Evolutionary conservation across 2,113 vertebrate genomes (phyloP), one percentile per base, ranked within the genome.

Genomic region (Tautogolabrus adspersus): DNA sequence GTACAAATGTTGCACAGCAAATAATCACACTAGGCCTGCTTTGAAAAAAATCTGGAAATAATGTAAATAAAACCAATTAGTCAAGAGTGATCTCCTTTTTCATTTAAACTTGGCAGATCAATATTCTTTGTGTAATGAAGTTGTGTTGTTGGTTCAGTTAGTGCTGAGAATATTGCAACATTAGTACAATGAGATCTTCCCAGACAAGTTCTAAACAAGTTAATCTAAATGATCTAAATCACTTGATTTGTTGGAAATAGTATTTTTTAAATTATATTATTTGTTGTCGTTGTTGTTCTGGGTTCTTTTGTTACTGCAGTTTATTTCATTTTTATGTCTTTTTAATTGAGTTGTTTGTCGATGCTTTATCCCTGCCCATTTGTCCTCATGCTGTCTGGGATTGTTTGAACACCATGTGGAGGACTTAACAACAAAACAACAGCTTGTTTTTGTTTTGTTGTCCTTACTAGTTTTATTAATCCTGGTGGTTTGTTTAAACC

Each of bases 401-500:
- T 26, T 55, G 37, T 51, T 21, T 51, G 2, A 51, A 26, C 0
- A 8, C 3, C 6, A n/a, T 10, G 16, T 44, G 34, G 37, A n/a
- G 16, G 49, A 52, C 19, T 52, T 21, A 10, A 46, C 44, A 15
- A 46, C 12, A 46, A 46, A 46, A 46, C 4, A n/a, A 52, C 49
- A 49, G 47, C 18, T 16, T 58, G 22, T 34, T 3, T 16, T 16
- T 30, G 22, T 26, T 26, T 30, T 42, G 40, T 11, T 59, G 6
- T 59, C 30, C 15, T 34, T 22, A 9, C 46, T 23, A 6, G 40
- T 62, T 19, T 44, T 37, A 13, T 58, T 49, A 49, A 49, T 19
- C 47, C 15, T 22, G 0, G 3, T 15, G 16, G n/a, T 74, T 55
- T 66, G 59, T 52, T 70, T 63, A 37, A 72, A 84, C 34, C 21